Evolutionary conservation across 35 echinoderm and acorn worm genomes (phyloP), one percentile per base, ranked within the genome.

Genomic region (Ophiothrix spiculata): DNA sequence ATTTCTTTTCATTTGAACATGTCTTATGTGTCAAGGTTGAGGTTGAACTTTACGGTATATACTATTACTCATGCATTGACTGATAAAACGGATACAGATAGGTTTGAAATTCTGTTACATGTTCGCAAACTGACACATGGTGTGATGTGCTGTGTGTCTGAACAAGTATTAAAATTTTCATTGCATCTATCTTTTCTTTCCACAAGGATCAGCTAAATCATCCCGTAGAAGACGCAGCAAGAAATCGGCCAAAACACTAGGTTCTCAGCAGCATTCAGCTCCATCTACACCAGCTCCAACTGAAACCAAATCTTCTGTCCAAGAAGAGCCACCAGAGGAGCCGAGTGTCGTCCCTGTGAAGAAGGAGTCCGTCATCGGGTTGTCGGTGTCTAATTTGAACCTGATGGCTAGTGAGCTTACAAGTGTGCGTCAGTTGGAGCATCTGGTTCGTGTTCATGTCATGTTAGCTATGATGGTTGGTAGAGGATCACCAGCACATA

Each of bases 391-490:
- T 45, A 94, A 94, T 40, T 77, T 93, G 0, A 63, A 82, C 28
- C 75, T 94, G 38, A 91, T 69, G 40, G 74, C 86, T 11, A 74
- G 46, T 1, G 91, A 99, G 42, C 34, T 99, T 75, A 91, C 85
- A 10, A 94, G 92, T 54, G 80, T 93, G 39, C 91, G 89, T 64
- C 81, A 91, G 37, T 34, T 99, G 60, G 96, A 94, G 23, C 81
- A 89, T 64, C 85, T 94, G 77, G 74, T 92, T 19, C 85, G 96
- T 54, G 87, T 88, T 63, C 89, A 99, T 77, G 76, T 88, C 78
- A 98, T 98, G 96, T 40, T 99, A 33, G 96, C 89, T 37, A 39
- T 91, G 96, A 85, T 91, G 75, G 92, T 87, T 14, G 92, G 90
- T 23, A 78, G 82, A 29, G 91, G 89, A 16, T 92, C 89, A 36